A percentile compares a stretch with the other conserved stretches of the same genome.
phyloP scores from a whole-genome alignment of 2,888 invertebrate species.

The Gari tellinella region DNA sequence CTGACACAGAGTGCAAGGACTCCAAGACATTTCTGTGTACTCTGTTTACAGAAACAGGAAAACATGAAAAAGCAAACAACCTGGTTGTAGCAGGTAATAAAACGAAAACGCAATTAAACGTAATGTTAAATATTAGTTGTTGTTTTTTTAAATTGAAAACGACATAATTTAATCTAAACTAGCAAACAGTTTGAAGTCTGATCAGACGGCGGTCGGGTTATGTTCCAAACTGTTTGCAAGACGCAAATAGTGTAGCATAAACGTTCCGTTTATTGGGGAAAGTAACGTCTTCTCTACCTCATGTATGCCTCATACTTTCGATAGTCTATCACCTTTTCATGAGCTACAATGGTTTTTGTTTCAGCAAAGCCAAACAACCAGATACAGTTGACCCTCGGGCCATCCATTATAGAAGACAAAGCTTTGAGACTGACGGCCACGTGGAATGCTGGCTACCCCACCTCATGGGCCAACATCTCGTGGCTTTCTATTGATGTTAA shows the following conservation, averaged over 20 bases:
- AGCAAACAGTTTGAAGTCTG: no score
- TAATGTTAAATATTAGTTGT: no score
- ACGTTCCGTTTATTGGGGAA: no score
- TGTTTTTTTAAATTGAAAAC: no score
- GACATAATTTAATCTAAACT: no score
- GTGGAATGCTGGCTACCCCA: constrained; percentile 55
- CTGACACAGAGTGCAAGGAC: constrained; percentile 42
- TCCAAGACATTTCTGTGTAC: constrained; percentile 31
- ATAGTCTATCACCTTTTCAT: no score
- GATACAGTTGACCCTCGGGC: constrained; percentile 40
- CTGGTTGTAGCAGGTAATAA: constrained; percentile 46
- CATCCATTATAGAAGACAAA: constrained; percentile 47
- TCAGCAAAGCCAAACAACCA: constrained; percentile 46
- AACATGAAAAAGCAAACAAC: not conserved
- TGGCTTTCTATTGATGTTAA: constrained; percentile 45
- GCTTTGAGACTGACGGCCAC: constrained; percentile 50
- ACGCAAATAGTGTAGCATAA: no score
- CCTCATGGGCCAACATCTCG: constrained; percentile 54
- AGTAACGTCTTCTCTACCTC: no score
- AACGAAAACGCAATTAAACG: not conserved
- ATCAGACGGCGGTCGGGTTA: no score
- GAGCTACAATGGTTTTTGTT: no score
- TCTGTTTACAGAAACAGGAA: constrained; percentile 10
- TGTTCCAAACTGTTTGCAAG: no score
- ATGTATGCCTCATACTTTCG: no score